Evolutionary conservation across 2,888 invertebrate genomes (phyloP).

Genomic region (Lacanobia oleracea): DNA sequence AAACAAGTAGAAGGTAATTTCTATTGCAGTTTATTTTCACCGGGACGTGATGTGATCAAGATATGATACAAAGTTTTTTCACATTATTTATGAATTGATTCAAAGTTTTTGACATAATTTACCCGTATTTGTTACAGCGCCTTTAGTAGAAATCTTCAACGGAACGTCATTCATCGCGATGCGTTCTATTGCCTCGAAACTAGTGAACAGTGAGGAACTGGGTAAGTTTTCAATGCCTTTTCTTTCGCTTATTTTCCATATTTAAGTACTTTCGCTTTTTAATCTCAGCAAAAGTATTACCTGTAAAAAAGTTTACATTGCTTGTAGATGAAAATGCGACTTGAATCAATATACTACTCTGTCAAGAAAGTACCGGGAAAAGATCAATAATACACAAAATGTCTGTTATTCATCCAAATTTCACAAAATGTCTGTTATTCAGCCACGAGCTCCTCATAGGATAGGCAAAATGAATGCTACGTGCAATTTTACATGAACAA

Average conservation of each 20-base stretch:
- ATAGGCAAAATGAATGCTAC: background rate
- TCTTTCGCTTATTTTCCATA: background rate
- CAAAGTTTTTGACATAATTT: no score
- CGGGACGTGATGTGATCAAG: background rate
- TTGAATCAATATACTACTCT: no score
- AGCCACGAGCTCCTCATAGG: no score
- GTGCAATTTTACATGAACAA: conserved; percentile 18
- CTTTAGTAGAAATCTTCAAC: conserved; percentile 93
- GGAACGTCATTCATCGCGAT: conserved; percentile 95
- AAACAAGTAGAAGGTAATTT: no score
- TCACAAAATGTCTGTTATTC: no score
- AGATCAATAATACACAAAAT: no score
- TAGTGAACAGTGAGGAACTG: conserved; percentile 93
- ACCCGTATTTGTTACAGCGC: conserved; percentile 91
- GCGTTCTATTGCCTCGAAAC: conserved; percentile 94
- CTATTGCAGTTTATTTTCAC: background rate
- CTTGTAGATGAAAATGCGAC: no score
- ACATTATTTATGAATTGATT: no score
- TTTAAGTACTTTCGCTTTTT: background rate
- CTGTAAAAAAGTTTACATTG: no score
- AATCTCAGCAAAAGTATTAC: background rate
- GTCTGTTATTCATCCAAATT: no score
- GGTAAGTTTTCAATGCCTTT: conserved; percentile 83
- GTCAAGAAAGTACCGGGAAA: no score
- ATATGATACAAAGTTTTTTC: no score